Evolutionary conservation across 2,888 invertebrate species (phyloP), one percentile per base, ranked within the genome.

Genomic region (Drosophila ezoana): DNA sequence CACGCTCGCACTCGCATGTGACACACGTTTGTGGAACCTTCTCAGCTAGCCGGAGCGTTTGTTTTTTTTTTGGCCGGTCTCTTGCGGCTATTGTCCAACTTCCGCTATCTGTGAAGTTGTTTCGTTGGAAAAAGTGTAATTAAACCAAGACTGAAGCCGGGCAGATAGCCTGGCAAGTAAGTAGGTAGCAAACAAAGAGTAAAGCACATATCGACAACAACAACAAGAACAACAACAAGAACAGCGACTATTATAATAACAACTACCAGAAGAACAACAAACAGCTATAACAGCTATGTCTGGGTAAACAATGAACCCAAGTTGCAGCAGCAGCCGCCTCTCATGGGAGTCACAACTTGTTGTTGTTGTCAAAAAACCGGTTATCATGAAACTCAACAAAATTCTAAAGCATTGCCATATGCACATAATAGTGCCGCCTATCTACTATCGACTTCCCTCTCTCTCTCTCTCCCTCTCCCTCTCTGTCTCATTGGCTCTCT

Each of bases 61-160:
- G 28, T 45, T 18, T 48, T 41, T 10, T 54, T 44, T 43, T 58
- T 60, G 65, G 86, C 79, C 72, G 66, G 82, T 72, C 74, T 61
- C 48, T 68, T 85, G 80, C 86, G 86, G 89, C 87, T 82, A 88
- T 88, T 82, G 80, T 86, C 82, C 66, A 79, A 82, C 88, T 86
- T 82, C 82, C 82, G 82, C 89, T 82, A 82, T 72, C 71, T 74
- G 81, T 84, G 73, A 76, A 72, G 73, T 68, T 61, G 63, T 68
- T 82, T 82, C 71, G 63, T 70, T 47, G 73, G 47, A 88, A 78
- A 79, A 84, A 72, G 70, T 82, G 83, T 86, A 88, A 82, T 82
- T 88, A 82, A 82, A 79, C 87, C 67, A 65, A 73, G 65, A 44
- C 62, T 40, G 52, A 57, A 49, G 40, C 52, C 23, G 40, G 45